Base-by-base conservation (phyloP, 2,888 invertebrate species). In the Schizotus pectinicornis region DNA sequence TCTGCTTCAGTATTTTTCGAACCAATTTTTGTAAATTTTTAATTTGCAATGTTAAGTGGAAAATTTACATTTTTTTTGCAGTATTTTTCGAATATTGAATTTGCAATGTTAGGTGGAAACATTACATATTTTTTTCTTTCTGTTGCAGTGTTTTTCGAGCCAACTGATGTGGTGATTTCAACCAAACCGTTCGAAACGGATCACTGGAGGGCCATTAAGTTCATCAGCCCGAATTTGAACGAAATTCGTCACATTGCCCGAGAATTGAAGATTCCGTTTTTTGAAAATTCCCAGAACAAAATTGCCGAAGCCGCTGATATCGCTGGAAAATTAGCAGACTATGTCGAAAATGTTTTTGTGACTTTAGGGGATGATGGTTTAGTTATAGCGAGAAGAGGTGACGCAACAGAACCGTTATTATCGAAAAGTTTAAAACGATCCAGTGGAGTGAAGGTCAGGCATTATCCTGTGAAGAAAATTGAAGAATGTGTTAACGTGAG, bases 1-100 rank as follows among this genome's bases (percentile, higher is more conserved):
- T 22, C 22, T 22, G 71, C 88, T 87, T 63, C 85, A 89, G 94
- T 94, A 6, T 93, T 94, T 83, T 95, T 89, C 76, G 96, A 96
- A 76, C 94, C 95, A 0, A 95, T 95, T 0, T 95, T 95, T 72
- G 81, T 88, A n/a, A n/a, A n/a, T n/a, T n/a, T n/a, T n/a, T n/a
- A n/a, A n/a, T n/a, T n/a, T n/a, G n/a, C n/a, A n/a, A n/a, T n/a
- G n/a, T n/a, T n/a, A n/a, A n/a, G n/a, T n/a, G n/a, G n/a, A 39
- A 37, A 42, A 37, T 50, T 39, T 39, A 33, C 39, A 39, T 32
- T 31, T 38, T 54, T 54, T 47, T n/a, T n/a, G n/a, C n/a, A n/a
- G n/a, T n/a, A n/a, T n/a, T n/a, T n/a, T n/a, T n/a, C n/a, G n/a
- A n/a, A n/a, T n/a, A n/a, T n/a, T n/a, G n/a, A n/a, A n/a, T n/a